These are phyloP conservation scores for Yponomeuta plumbellus DNA, from an alignment of 2,888 invertebrate species.

Conservation along the genomic window DNA sequence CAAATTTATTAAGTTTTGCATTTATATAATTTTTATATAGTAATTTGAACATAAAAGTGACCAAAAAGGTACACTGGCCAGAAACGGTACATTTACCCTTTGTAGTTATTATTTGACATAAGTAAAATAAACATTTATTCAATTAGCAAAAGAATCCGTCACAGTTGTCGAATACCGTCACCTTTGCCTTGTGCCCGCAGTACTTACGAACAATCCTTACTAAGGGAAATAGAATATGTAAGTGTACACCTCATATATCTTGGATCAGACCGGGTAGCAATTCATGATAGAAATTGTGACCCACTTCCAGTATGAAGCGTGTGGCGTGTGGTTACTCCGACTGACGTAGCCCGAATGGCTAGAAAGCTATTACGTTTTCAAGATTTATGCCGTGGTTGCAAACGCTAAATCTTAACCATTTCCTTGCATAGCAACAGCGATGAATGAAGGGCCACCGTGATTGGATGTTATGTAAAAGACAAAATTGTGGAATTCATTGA, in stretches of 20 bases:
- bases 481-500: too few species aligned
- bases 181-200: not conserved
- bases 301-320: not conserved
- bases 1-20: too few species aligned
- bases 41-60: too few species aligned
- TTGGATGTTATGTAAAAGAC: too few species aligned
- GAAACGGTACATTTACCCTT: too few species aligned
- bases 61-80: too few species aligned
- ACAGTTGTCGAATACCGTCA: too few species aligned
- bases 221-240: conserved; percentile 61
- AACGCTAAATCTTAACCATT: not conserved
- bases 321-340: not conserved
- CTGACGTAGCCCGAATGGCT: not conserved
- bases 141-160: too few species aligned
- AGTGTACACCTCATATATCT: conserved; percentile 60
- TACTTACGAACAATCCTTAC: conserved; percentile 2
- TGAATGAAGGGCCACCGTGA: too few species aligned
- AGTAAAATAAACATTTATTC: too few species aligned
- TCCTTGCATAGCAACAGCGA: not conserved
- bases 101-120: too few species aligned
- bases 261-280: conserved; percentile 32
- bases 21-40: too few species aligned
- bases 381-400: not conserved
- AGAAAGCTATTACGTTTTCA: not conserved
- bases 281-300: conserved; percentile 8